phyloP scores from a whole-genome alignment of 1,140 invertebrate genomes.

The Brachionus rotundiformis region DNA sequence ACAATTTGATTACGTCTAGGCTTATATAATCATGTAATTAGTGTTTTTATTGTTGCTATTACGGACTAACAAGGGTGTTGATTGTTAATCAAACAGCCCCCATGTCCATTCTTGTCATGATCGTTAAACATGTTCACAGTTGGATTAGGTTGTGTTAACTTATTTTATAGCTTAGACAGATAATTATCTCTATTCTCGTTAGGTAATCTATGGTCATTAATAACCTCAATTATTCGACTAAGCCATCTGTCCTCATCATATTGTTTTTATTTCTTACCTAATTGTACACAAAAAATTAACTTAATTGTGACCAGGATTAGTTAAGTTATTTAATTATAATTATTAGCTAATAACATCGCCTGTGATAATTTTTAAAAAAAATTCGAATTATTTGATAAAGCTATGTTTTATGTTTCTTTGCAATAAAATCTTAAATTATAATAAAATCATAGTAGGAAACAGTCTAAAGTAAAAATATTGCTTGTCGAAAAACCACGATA shows the following conservation, averaged over 20 bases:
- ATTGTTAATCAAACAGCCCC: slow-evolving; percentile 1
- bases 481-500: too few relatives aligned
- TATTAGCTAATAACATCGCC: too few relatives aligned
- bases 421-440: too few relatives aligned
- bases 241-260: neutral
- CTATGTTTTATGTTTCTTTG: too few relatives aligned
- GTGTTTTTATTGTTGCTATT: neutral
- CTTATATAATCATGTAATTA: slow-evolving; percentile 27
- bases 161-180: slow-evolving; percentile 12
- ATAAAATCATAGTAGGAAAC: too few relatives aligned
- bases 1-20: neutral
- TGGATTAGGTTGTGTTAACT: neutral
- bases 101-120: slow-evolving; percentile 1
- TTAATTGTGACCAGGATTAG: neutral
- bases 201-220: neutral
- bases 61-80: neutral
- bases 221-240: neutral
- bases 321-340: too few relatives aligned
- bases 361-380: too few relatives aligned
- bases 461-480: too few relatives aligned
- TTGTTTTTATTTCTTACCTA: neutral
- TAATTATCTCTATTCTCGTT: neutral
- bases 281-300: neutral
- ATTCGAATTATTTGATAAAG: too few relatives aligned
- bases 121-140: neutral